Conservation (phyloP, 2,797 vertebrate species). For the Enteromius viviparus region DNA sequence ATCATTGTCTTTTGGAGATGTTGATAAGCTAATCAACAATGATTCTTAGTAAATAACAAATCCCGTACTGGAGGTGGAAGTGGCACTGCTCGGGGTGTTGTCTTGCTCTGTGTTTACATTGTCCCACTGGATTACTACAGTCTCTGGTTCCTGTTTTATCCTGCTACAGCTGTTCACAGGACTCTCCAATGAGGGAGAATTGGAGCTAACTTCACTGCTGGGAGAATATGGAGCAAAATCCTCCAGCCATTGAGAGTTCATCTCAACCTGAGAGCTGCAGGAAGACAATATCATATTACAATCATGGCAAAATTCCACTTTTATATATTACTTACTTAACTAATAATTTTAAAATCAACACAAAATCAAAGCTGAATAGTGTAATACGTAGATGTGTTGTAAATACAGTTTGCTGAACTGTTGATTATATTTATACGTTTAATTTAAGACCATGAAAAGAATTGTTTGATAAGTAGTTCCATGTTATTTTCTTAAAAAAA, state of each 20-base stretch:
- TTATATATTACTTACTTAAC: no score
- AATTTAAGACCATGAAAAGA: no score
- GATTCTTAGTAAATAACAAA: background rate
- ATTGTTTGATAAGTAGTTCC: no score
- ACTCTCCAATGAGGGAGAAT: conserved; percentile 71
- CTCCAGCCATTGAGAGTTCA: conserved; percentile 76
- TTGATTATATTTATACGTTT: background rate
- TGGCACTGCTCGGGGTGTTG: conserved; percentile 76
- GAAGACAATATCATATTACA: background rate
- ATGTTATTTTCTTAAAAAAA: background rate
- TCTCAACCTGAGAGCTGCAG: conserved; percentile 53
- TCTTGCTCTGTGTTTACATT: conserved; percentile 72
- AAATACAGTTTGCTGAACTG: background rate
- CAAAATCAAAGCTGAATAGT: no score
- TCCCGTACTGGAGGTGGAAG: conserved; percentile 70
- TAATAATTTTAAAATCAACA: background rate
- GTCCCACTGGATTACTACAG: conserved; percentile 74
- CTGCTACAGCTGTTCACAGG: conserved; percentile 65
- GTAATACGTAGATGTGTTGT: background rate
- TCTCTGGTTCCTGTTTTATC: conserved; percentile 76
- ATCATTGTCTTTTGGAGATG: background rate
- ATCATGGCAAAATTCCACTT: background rate
- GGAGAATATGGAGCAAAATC: conserved; percentile 69
- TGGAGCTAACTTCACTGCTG: conserved; percentile 76
- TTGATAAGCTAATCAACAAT: background rate